Percentiles rank a stretch among this genome's conserved stretches.
phyloP scores from a whole-genome alignment of 2,797 vertebrate species.

The Clarias platycephalus region DNA sequence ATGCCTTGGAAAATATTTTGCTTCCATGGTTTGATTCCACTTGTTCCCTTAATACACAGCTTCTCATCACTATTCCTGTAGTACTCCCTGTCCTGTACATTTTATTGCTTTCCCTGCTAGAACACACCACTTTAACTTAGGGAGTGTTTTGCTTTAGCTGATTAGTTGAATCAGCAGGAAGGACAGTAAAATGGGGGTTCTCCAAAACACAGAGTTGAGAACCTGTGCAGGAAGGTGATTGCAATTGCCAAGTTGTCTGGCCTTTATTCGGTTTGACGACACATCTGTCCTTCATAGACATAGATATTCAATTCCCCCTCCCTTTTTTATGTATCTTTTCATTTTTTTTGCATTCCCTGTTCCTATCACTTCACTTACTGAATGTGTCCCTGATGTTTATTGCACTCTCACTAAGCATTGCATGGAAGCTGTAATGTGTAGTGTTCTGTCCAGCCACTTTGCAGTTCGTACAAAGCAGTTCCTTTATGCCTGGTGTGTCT shows the following conservation, averaged over 20 bases:
- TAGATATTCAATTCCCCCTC: background rate
- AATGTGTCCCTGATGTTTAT: background rate
- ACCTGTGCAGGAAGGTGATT: background rate
- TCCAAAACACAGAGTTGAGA: background rate
- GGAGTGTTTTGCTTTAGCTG: background rate
- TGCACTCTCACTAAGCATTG: background rate
- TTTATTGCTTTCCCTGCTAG: background rate
- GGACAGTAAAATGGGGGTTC: background rate
- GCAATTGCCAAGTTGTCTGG: too few relatives aligned
- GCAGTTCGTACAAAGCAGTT: background rate
- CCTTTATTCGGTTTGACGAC: too few relatives aligned
- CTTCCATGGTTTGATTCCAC: background rate
- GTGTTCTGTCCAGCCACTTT: background rate
- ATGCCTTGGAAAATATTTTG: background rate
- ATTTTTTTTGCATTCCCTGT: background rate
- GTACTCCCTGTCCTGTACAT: background rate
- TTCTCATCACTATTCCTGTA: background rate
- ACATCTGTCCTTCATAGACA: background rate
- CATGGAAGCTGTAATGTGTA: background rate
- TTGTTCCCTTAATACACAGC: background rate
- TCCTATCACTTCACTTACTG: background rate
- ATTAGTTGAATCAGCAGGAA: background rate
- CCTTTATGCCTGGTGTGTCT: background rate
- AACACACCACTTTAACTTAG: background rate
- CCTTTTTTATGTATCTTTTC: background rate